Base-by-base conservation (phyloP, 2,113 vertebrate species). In the Picathartes gymnocephalus region DNA sequence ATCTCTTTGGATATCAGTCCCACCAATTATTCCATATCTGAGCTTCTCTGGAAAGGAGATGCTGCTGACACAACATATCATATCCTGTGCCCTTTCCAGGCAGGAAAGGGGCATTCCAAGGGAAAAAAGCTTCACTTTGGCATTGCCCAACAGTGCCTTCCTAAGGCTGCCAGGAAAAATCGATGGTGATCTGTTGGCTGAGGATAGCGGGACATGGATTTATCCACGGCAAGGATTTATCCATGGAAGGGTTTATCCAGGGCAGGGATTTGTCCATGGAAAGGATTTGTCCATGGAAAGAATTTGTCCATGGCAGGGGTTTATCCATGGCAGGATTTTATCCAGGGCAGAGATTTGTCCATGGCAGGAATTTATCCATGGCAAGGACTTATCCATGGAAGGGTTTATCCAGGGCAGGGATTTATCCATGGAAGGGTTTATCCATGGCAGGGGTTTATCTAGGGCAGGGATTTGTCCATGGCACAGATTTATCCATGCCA, bases 201-300 rank as follows among this genome's bases (percentile, higher is more conserved):
- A 62, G 60, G 78, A 45, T 28, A 71, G 27, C 2, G 3, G 12
- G 18, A 11, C 37, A 78, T 5, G 23, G 58, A 48, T 66, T 76
- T 27, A 2, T 2, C 22, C 23, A 22, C 3, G 42, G 21, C 28
- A 40, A 0, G 11, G 15, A 37, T 23, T 74, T 60, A 2, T 10
- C 20, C 15, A 30, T 2, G 39, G 39, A 40, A 0, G 11, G 15
- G 30, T 23, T 74, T 60, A 2, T 8, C 15, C 21, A 30, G 2
- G 25, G 20, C 5, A 74, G 0, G 14, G 8, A 58, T 37, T 37
- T 58, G 4, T 2, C 20, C 8, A 30, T 13, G 20, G 10, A 3
- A 31, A 0, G 19, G 14, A 18, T 42, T 65, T 6, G 2, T 5
- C 31, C 39, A 23, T 4, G 18, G 30, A 1, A 15, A 0, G 17